Percentiles rank a stretch among this genome's conserved stretches.
These are phyloP conservation scores for Morpho achilles DNA, from an alignment of 2,888 invertebrate species.

Conservation along the genomic window DNA sequence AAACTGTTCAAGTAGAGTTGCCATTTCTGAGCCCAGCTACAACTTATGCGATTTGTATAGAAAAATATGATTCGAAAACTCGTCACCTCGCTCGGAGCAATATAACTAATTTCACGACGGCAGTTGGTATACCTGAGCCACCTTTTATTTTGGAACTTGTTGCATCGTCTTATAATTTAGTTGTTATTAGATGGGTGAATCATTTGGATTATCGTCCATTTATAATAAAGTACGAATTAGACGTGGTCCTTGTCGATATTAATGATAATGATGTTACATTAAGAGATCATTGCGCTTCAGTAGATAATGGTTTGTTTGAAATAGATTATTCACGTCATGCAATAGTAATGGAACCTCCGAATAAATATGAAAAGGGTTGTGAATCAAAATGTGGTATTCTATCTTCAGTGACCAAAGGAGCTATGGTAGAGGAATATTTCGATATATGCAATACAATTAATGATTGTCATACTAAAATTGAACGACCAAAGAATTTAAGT, in stretches of 20 bases:
- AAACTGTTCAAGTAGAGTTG: constrained; percentile 39
- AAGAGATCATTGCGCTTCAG: constrained; percentile 49
- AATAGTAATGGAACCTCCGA: constrained; percentile 55
- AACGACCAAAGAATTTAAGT: constrained; percentile 41
- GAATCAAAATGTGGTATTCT: constrained; percentile 59
- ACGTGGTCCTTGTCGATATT: constrained; percentile 54
- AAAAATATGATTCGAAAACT: constrained; percentile 46
- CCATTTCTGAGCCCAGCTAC: constrained; percentile 55
- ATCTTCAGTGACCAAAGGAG: constrained; percentile 47
- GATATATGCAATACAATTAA: constrained; percentile 50
- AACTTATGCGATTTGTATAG: constrained; percentile 59
- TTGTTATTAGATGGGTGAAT: constrained; percentile 59
- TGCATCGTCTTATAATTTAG: constrained; percentile 44
- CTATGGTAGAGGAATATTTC: constrained; percentile 55
- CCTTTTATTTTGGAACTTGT: constrained; percentile 61
- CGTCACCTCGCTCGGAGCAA: constrained; percentile 48
- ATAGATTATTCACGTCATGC: constrained; percentile 51
- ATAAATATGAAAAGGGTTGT: constrained; percentile 53
- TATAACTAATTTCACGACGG: constrained; percentile 55
- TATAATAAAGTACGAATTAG: constrained; percentile 56
- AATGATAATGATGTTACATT: constrained; percentile 36
- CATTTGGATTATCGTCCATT: constrained; percentile 52
- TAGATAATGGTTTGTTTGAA: constrained; percentile 38
- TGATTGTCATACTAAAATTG: constrained; percentile 44
- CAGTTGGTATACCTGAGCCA: constrained; percentile 58